Evolutionary conservation across 2,113 vertebrate species (phyloP).

Genomic region (Eudyptes chrysolophus): DNA sequence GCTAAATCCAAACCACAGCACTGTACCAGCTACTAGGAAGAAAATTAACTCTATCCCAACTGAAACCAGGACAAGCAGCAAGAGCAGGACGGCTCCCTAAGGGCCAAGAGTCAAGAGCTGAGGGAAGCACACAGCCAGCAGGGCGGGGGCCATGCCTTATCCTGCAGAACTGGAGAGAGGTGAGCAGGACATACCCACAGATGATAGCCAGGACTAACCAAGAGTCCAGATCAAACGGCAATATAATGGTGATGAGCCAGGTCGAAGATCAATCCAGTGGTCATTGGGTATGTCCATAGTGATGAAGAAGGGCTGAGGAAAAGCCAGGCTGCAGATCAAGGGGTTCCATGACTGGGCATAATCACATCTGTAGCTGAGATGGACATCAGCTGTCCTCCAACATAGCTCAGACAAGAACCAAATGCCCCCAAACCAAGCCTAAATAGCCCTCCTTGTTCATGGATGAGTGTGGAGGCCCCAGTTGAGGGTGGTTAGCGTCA

Average conservation of each 20-base stretch:
- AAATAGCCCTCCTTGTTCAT: neutral
- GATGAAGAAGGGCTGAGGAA: neutral
- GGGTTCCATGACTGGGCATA: neutral
- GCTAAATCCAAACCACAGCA: too few relatives aligned
- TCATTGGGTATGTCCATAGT: fast-evolving
- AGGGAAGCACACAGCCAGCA: too few relatives aligned
- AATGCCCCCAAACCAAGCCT: fast-evolving
- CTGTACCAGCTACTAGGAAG: too few relatives aligned
- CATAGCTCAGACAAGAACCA: neutral
- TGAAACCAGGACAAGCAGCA: neutral
- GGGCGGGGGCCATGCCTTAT: neutral
- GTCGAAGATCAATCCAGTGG: neutral
- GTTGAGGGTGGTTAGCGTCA: fast-evolving
- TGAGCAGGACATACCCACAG: fast-evolving
- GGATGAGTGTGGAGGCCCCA: fast-evolving
- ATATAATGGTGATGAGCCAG: neutral
- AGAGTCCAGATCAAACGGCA: neutral
- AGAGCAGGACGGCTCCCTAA: neutral
- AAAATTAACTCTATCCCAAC: too few relatives aligned
- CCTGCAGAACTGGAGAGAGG: neutral
- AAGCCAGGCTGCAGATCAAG: neutral
- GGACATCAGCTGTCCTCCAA: neutral
- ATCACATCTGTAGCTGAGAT: neutral
- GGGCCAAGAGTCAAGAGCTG: neutral
- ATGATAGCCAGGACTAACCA: neutral